Evolutionary conservation across 2,797 vertebrate species (phyloP).

Genomic region (Merluccius polli): DNA sequence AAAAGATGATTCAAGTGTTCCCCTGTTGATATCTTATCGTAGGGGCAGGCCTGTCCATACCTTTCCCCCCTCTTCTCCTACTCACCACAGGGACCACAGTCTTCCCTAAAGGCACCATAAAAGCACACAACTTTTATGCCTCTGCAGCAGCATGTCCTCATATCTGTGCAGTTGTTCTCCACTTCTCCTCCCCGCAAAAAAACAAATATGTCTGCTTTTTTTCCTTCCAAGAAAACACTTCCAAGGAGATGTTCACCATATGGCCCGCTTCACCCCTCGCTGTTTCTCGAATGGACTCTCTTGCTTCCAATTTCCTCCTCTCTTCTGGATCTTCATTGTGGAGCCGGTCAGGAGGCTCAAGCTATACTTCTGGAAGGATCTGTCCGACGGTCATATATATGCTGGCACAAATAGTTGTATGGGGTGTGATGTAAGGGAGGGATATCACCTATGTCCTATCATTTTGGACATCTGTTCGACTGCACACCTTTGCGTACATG

Average conservation of each 20-base stretch:
- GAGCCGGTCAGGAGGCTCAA: no score
- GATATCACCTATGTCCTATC: background rate
- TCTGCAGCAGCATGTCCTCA: background rate
- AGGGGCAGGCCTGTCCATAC: no score
- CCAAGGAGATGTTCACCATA: background rate
- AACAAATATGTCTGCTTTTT: background rate
- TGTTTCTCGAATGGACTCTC: background rate
- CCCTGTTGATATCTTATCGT: background rate
- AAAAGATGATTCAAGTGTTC: background rate
- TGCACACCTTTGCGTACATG: background rate
- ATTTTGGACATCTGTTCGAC: background rate
- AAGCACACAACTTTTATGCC: slow-evolving; percentile 5
- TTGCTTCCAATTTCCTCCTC: background rate
- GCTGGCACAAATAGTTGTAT: no score
- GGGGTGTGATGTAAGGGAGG: background rate
- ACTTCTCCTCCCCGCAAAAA: no score
- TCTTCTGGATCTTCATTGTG: background rate
- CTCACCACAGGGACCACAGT: slow-evolving; percentile 15
- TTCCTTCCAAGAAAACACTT: background rate
- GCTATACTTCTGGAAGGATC: no score
- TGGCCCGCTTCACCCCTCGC: background rate
- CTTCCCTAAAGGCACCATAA: slow-evolving; percentile 34
- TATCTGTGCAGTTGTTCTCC: background rate
- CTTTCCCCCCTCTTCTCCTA: no score
- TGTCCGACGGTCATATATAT: no score